Base-by-base conservation (phyloP, 2,888 invertebrate genomes). In the Drosophila austrosaltans region DNA sequence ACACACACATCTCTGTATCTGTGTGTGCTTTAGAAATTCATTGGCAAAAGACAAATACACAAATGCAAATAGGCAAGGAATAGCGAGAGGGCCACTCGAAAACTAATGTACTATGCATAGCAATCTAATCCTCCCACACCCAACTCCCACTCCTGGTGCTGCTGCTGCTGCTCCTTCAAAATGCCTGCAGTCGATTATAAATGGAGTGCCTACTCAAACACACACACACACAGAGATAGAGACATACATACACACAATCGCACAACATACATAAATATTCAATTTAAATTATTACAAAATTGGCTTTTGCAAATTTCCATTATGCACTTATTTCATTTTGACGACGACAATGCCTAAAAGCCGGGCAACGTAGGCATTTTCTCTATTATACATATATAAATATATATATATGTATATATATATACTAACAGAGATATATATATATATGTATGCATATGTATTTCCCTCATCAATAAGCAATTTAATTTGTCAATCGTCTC, bases 251-350 rank as follows among this genome's bases (percentile, higher is more conserved):
- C n/a, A 61, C 16, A 48, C 10, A 48, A 25, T 48, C 32, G 66
- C 66, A 67, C 66, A 63, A 25, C 64, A 53, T 32, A 81, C 89
- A 85, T 88, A 85, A 88, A 85, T 88, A 85, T 85, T 88, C 87
- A 86, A 85, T 88, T 85, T 87, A 85, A 85, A 85, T 89, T 88
- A 85, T 89, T 88, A 78, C 81, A 62, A 85, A 88, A 85, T 88
- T 85, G 84, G 89, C 87, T 88, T 86, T 88, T 76, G 76, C 72
- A 84, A 83, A 85, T 83, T 85, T 86, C 89, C 89, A 87, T 85
- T 88, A 85, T 86, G 84, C 81, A 88, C 87, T 85, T 88, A 85
- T 83, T 86, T 74, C 72, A 82, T 78, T 83, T 77, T 67, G 74
- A 71, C 42, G 22, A 48, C 8, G 25, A 48, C 22, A 48, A 69